Percentiles rank a stretch among this genome's conserved stretches.
Evolutionary conservation across 1,140 invertebrate genomes (phyloP).

Genomic region (Paralvinella palmiformis): DNA sequence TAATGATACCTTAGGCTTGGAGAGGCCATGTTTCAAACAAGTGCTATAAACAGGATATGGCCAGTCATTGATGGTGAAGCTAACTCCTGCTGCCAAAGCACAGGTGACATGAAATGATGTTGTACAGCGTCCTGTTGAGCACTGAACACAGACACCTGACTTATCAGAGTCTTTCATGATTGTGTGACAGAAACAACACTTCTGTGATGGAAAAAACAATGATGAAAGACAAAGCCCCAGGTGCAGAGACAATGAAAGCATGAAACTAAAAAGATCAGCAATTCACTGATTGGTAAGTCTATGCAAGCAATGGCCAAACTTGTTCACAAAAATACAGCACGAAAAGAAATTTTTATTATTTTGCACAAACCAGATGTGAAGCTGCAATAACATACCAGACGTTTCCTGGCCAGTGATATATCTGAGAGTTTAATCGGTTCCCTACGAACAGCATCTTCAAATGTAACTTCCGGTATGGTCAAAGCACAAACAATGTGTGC

Average conservation of each 20-base stretch:
- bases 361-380: too few relatives aligned
- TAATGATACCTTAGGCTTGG: neutral
- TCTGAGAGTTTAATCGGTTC: slow-evolving; percentile 68
- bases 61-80: slow-evolving; percentile 50
- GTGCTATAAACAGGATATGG: slow-evolving; percentile 53
- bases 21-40: slow-evolving; percentile 46
- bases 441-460: slow-evolving; percentile 91
- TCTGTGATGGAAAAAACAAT: too few relatives aligned
- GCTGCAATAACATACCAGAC: slow-evolving; percentile 39
- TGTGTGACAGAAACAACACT: slow-evolving; percentile 28
- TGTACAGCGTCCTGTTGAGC: slow-evolving; percentile 48
- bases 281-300: too few relatives aligned
- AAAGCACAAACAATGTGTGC: slow-evolving; percentile 96
- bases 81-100: slow-evolving; percentile 50
- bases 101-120: slow-evolving; percentile 54
- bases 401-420: slow-evolving; percentile 32
- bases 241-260: too few relatives aligned
- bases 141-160: slow-evolving; percentile 49
- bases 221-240: too few relatives aligned
- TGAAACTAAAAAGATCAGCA: too few relatives aligned
- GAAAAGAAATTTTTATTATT: too few relatives aligned
- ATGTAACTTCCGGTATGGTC: slow-evolving; percentile 92
- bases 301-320: too few relatives aligned
- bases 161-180: slow-evolving; percentile 12
- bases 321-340: too few relatives aligned